Base-by-base conservation (phyloP, 1,140 invertebrate species). In the Zaprionus kolodkinae region DNA sequence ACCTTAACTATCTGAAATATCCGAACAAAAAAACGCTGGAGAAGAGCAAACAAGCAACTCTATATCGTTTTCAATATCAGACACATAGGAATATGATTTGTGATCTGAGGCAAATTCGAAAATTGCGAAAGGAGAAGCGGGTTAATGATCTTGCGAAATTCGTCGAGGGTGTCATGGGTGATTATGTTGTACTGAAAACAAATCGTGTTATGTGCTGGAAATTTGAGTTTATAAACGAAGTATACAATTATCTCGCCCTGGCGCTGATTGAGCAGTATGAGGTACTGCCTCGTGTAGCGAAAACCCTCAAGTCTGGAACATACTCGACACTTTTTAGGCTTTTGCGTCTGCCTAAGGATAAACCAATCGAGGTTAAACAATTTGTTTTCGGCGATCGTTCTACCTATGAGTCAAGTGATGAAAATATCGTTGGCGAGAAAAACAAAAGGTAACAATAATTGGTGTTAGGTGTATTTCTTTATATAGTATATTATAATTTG, bases 131-230 rank as follows among this genome's bases (percentile, higher is more conserved):
- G 7, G 54, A 56, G 2, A 72, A 57, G n/a, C 52, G 66, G 6
- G 43, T 80, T 6, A 15, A 45, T 52, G 76, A 21, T 21, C 61
- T 73, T 0, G 11, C 71, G 13, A 48, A 69, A 13, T 91, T 82
- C 21, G 79, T 92, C 1, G 91, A 92, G 64, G 65, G 78, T 15
- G 45, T 91, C 0, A 92, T 92, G 91, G 86, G 91, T 7, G 75
- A 83, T 21, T 92, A 91, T 72, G 78, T 86, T 25, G 75, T 89
- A 0, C 40, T 76, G 6, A 92, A 92, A 45, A 91, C 86, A 0
- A 55, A 79, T 36, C 81, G 91, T 2, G 79, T 92, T 7, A 92
- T 92, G 91, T 92, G 91, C 45, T 91, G 89, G 83, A 91, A 91
- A 68, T 92, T 91, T 33, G 79, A 91, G 45, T 92, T 92, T 5